These are phyloP conservation scores for Pectinophora gossypiella DNA, from an alignment of 1,140 invertebrate species.

Conservation along the genomic window DNA sequence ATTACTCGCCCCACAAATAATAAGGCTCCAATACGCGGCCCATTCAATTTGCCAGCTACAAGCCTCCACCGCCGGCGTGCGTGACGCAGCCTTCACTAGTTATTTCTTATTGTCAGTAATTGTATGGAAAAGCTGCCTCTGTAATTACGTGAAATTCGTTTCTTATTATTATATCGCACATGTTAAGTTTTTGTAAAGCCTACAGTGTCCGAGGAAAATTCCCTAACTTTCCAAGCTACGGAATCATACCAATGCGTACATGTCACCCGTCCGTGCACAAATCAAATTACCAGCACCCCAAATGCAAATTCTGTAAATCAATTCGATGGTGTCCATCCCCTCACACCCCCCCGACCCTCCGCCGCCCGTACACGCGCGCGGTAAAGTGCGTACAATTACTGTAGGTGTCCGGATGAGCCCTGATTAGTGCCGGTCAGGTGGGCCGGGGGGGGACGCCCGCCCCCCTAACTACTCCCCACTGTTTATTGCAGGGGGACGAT, in stretches of 20 bases:
- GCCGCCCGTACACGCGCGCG: conserved; percentile 25
- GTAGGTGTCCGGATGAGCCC: conserved; percentile 67
- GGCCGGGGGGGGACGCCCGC: conserved; percentile 27
- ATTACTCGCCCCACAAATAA: background rate
- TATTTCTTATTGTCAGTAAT: background rate
- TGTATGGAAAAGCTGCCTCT: too few species aligned
- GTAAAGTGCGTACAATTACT: conserved; percentile 57
- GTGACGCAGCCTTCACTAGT: background rate
- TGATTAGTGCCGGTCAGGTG: conserved; percentile 74
- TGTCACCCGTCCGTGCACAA: background rate
- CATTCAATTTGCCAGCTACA: background rate
- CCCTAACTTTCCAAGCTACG: too few species aligned
- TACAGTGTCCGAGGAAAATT: too few species aligned
- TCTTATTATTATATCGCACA: too few species aligned
- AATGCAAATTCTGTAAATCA: background rate
- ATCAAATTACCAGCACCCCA: background rate
- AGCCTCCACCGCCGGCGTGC: background rate
- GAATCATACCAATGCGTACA: too few species aligned
- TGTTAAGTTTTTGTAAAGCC: too few species aligned
- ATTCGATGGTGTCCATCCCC: too few species aligned
- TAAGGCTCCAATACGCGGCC: background rate
- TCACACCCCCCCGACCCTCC: background rate
- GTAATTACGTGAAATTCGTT: too few species aligned
- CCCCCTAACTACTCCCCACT: conserved; percentile 48
- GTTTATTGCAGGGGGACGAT: conserved; percentile 66